A percentile compares a stretch with the other conserved stretches of the same genome.
Conservation (phyloP, 1,140 invertebrate species). For the Drosophila miranda region DNA sequence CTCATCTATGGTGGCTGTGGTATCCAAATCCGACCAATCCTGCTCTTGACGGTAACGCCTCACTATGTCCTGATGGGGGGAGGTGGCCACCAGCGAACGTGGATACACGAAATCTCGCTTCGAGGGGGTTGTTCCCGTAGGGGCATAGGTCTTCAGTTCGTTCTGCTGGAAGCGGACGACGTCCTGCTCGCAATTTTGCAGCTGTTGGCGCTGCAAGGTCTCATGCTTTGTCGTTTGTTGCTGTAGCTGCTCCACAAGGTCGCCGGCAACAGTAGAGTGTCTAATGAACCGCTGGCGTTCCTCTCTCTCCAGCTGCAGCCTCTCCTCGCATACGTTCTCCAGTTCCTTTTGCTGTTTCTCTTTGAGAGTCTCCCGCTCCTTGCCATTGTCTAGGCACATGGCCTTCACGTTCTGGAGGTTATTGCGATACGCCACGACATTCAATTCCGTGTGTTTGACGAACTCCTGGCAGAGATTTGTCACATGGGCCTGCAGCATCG, state of each 20-base stretch:
- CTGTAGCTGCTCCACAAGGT: slow-evolving; percentile 34
- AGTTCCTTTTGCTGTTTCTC: slow-evolving; percentile 28
- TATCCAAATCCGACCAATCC: slow-evolving; percentile 79
- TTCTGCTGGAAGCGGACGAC: slow-evolving; percentile 80
- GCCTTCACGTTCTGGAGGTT: slow-evolving; percentile 25
- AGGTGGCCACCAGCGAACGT: slow-evolving; percentile 84
- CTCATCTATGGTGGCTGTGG: slow-evolving; percentile 75
- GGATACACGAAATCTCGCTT: slow-evolving; percentile 86
- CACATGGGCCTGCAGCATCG: slow-evolving; percentile 56
- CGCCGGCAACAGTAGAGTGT: slow-evolving; percentile 25
- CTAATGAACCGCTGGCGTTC: slow-evolving; percentile 34
- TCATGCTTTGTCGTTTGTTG: slow-evolving; percentile 50
- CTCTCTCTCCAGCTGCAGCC: slow-evolving; percentile 32
- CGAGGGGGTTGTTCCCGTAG: slow-evolving; percentile 85
- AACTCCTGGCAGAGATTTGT: slow-evolving; percentile 48
- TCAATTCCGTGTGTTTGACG: slow-evolving; percentile 35
- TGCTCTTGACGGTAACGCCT: slow-evolving; percentile 83
- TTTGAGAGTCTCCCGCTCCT: slow-evolving; percentile 25
- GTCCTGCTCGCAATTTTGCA: slow-evolving; percentile 54
- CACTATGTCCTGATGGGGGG: slow-evolving; percentile 87
- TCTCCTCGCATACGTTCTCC: slow-evolving; percentile 2
- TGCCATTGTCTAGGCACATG: slow-evolving; percentile 22
- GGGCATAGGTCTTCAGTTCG: slow-evolving; percentile 82
- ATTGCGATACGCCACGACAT: slow-evolving; percentile 23
- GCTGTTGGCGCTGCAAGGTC: slow-evolving; percentile 43